These are phyloP conservation scores for Idaea biselata DNA, from an alignment of 2,888 invertebrate genomes.

Conservation along the genomic window DNA sequence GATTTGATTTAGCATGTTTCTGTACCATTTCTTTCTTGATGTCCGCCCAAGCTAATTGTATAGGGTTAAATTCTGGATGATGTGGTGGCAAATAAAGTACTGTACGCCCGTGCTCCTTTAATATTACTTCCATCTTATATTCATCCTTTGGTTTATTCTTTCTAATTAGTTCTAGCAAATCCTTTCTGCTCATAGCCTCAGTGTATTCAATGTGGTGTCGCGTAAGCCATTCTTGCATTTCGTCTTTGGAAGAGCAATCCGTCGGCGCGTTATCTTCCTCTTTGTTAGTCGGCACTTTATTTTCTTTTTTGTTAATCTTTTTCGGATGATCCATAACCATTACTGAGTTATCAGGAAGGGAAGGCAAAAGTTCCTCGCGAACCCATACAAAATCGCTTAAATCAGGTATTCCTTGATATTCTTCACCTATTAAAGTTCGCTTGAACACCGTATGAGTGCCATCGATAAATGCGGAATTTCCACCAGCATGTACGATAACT, in stretches of 20 bases:
- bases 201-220: constrained; percentile 4
- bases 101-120: constrained; percentile 15
- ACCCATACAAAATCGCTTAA: constrained; percentile 7
- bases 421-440: neutral
- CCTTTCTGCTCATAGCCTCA: constrained; percentile 7
- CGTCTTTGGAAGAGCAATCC: neutral
- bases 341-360: constrained; percentile 8
- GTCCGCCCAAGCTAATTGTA: constrained; percentile 26
- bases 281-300: neutral
- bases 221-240: constrained; percentile 10
- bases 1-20: constrained; percentile 14
- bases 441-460: constrained; percentile 1
- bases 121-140: neutral
- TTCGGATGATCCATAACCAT: constrained; percentile 10
- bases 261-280: constrained; percentile 6
- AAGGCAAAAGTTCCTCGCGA: constrained; percentile 6
- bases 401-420: neutral
- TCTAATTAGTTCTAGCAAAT: neutral
- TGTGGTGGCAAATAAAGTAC: constrained; percentile 30
- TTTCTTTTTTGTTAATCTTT: neutral
- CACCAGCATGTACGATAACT: constrained; percentile 15
- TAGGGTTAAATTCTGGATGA: constrained; percentile 32
- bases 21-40: constrained; percentile 15
- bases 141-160: neutral
- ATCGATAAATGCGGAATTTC: constrained; percentile 14